Evolutionary conservation across 2,888 invertebrate genomes (phyloP).

Genomic region (Suillia variegata): DNA sequence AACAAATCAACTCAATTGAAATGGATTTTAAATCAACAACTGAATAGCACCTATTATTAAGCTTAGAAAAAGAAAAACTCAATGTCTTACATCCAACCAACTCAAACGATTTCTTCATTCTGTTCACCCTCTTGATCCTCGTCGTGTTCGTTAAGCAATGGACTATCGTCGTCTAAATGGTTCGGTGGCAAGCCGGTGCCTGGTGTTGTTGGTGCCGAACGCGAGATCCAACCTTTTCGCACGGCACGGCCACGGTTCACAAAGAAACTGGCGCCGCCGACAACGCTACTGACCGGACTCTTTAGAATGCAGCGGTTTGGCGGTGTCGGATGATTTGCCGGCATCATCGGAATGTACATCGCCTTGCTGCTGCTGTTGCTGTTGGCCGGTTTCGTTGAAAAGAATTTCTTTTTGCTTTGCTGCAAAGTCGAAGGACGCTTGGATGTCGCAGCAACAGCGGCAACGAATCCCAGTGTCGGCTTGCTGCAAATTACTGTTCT

Average conservation of each 20-base stretch:
- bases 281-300: constrained; percentile 55
- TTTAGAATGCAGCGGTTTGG: constrained; percentile 45
- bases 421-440: constrained; percentile 52
- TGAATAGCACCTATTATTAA: too few species aligned
- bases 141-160: constrained; percentile 66
- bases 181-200: constrained; percentile 69
- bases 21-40: too few species aligned
- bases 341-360: constrained; percentile 71
- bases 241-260: constrained; percentile 56
- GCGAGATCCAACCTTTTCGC: constrained; percentile 70
- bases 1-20: too few species aligned
- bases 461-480: constrained; percentile 21
- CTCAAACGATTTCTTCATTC: constrained; percentile 36
- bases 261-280: constrained; percentile 54
- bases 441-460: constrained; percentile 6
- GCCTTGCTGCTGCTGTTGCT: too few species aligned
- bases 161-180: constrained; percentile 70
- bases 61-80: too few species aligned
- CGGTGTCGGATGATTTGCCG: constrained; percentile 45
- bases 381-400: constrained; percentile 63
- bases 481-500: constrained; percentile 21
- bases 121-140: constrained; percentile 61
- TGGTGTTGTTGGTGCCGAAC: constrained; percentile 82
- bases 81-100: too few species aligned
- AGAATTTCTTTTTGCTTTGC: constrained; percentile 61